Evolutionary conservation across 1,140 invertebrate genomes (phyloP), one percentile per base, ranked within the genome.

Genomic region (Pinna nobilis): DNA sequence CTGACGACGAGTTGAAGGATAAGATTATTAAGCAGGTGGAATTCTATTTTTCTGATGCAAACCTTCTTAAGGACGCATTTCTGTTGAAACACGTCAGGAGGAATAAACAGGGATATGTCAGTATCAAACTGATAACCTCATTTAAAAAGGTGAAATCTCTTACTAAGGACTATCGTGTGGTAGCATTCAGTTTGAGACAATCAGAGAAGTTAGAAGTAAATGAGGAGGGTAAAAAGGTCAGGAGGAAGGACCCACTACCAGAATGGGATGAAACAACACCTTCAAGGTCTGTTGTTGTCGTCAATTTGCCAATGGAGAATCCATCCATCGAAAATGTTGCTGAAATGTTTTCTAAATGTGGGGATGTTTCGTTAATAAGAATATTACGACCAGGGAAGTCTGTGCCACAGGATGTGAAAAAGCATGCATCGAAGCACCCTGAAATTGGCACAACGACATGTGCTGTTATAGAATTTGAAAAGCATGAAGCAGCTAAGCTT

Each of bases 91-190:
- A 98, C 87, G 96, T 98, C 3, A 93, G 95, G 37, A 91, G 96
- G 28, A 97, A 98, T 86, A 97, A 97, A 87, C 95, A 97, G 88
- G 97, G 97, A 11, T 98, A 94, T 88, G 96, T 98, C 1, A 97
- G 95, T 37, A 90, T 98, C 7, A 98, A 98, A 88, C 90, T 98
- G 44, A 96, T 98, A 61, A 97, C 96, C 1, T 97, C 95, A 79
- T 90, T 90, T 64, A 87, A 98, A 85, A 93, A 96, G 55, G 96
- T 98, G 30, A 90, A 89, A 78, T 82, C 86, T 13, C 89, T 98
- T 37, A 96, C 95, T 5, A 95, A 96, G 85, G 96, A 98, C 84
- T 98, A 96, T 94, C 92, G 95, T 63, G 94, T 95, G 0, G 96
- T 98, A 4, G 95, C 96, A 2, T 92, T 94, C 77, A 94, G 95